These are phyloP conservation scores for Dolichopus griseipennis DNA, from an alignment of 2,888 invertebrate species.

Conservation along the genomic window DNA sequence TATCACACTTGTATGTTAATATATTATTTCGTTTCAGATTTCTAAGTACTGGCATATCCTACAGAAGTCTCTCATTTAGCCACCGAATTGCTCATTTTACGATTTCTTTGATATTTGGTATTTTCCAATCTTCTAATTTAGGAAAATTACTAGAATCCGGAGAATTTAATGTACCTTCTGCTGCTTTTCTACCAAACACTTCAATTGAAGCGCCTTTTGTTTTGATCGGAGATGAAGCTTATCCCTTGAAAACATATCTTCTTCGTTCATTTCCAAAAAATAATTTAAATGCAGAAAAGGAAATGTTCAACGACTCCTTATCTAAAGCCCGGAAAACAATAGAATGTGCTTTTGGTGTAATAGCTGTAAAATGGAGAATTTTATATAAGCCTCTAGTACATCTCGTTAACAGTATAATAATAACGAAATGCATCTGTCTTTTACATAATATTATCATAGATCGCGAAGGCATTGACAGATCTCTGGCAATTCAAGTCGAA, in stretches of 20 bases:
- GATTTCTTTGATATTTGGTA: not conserved
- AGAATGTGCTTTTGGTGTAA: no score
- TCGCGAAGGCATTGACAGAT: no score
- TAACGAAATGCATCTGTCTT: no score
- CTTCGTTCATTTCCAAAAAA: constrained; percentile 11
- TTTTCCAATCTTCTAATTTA: constrained; percentile 16
- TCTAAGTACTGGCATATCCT: no score
- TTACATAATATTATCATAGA: no score
- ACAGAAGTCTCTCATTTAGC: constrained; percentile 12
- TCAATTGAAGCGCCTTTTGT: constrained; percentile 15
- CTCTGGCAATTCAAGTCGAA: no score
- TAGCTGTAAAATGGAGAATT: no score
- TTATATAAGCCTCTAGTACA: no score
- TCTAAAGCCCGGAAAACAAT: no score
- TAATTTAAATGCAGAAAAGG: constrained; percentile 8
- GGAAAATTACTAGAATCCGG: constrained; percentile 13
- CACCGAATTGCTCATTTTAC: constrained; percentile 11
- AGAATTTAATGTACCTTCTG: constrained; percentile 15
- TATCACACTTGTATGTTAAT: no score
- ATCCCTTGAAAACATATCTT: constrained; percentile 15
- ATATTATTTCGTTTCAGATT: no score
- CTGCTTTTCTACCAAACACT: constrained; percentile 10
- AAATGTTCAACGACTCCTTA: not conserved
- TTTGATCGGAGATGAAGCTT: constrained; percentile 13
- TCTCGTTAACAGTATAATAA: no score